Evolutionary conservation across 2,113 vertebrate genomes (phyloP).

Genomic region (Tragelaphus scriptus): DNA sequence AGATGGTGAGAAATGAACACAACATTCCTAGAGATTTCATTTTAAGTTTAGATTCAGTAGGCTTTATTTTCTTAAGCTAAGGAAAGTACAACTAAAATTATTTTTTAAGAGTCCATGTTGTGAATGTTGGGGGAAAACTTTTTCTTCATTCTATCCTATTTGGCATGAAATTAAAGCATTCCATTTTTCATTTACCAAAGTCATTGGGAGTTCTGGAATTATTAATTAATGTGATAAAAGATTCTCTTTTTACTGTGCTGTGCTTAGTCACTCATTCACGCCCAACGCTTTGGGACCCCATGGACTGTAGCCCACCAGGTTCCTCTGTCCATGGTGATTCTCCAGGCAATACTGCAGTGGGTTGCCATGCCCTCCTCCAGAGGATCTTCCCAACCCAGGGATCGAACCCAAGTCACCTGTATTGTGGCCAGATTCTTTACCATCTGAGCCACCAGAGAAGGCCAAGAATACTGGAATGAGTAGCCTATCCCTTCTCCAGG

Average conservation of each 20-base stretch:
- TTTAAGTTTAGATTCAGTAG: neutral
- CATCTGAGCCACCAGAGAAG: neutral
- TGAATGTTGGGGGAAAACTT: neutral
- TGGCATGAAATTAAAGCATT: neutral
- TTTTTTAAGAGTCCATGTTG: neutral
- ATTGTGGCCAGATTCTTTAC: neutral
- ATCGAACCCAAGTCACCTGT: neutral
- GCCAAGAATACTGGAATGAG: neutral
- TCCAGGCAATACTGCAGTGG: neutral
- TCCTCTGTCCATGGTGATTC: neutral
- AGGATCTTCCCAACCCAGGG: neutral
- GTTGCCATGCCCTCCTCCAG: neutral
- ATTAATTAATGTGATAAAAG: neutral
- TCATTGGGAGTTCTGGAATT: neutral
- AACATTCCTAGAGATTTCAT: neutral
- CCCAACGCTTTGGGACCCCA: fast-evolving
- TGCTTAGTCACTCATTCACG: neutral
- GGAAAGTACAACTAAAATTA: neutral
- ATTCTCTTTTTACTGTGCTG: neutral
- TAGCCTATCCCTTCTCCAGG: neutral
- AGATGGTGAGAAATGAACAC: neutral
- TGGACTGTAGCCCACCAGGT: neutral
- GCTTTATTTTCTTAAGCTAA: neutral
- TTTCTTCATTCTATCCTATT: neutral
- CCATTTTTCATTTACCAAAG: neutral